Percentiles rank a stretch among this genome's conserved stretches.
Conservation (phyloP, 2,113 vertebrate species). For the Oenanthe melanoleuca region DNA sequence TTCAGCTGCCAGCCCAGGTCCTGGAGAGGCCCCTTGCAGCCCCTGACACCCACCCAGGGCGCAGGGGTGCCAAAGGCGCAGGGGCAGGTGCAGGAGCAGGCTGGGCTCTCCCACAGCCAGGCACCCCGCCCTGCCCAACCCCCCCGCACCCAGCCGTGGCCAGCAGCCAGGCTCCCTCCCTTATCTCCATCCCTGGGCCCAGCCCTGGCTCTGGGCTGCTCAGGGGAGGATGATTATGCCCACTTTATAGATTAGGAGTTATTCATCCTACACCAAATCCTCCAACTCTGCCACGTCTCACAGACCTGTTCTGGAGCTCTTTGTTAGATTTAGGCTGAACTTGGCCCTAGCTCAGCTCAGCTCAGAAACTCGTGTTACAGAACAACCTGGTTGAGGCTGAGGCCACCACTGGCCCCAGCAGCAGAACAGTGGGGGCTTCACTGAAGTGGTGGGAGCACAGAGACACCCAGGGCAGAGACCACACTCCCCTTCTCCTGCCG, state of each 20-base stretch:
- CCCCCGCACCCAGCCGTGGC: conserved; percentile 4
- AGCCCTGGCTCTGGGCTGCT: conserved; percentile 26
- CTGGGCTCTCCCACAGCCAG: background rate
- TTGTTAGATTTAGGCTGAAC: background rate
- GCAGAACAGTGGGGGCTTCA: rapidly evolving
- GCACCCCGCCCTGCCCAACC: conserved; percentile 35
- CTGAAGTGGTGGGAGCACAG: background rate
- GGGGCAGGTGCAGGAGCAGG: rapidly evolving
- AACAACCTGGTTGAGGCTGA: background rate
- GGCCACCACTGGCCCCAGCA: rapidly evolving
- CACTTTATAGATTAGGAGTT: conserved; percentile 45
- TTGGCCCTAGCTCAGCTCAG: conserved; percentile 37
- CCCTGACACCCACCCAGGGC: rapidly evolving
- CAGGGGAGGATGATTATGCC: conserved; percentile 23
- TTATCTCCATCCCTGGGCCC: conserved; percentile 61
- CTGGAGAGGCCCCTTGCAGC: background rate
- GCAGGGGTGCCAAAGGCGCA: rapidly evolving
- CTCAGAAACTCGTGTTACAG: background rate
- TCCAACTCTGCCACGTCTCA: conserved; percentile 15
- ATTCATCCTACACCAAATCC: conserved; percentile 54
- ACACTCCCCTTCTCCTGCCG: background rate
- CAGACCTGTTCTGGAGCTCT: conserved; percentile 26
- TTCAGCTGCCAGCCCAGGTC: background rate
- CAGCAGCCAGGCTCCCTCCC: conserved; percentile 17
- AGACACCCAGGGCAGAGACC: background rate